A percentile compares a stretch with the other conserved stretches of the same genome.
phyloP scores from a whole-genome alignment of 2,797 vertebrate species.

The Kryptopterus vitreolus region DNA sequence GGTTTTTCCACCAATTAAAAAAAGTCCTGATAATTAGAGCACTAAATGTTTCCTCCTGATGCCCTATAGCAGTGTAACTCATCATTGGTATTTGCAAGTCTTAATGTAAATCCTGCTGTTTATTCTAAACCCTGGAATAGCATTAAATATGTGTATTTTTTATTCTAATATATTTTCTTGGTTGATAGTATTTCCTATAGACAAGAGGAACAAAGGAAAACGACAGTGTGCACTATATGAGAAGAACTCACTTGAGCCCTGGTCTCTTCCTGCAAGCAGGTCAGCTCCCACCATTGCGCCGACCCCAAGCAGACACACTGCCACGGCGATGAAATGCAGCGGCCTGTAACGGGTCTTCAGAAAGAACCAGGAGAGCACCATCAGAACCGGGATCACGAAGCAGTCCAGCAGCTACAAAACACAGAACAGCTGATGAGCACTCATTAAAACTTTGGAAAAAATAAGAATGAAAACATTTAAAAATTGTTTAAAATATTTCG shows the following conservation, averaged over 20 bases:
- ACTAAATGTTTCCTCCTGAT: background rate
- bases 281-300: conserved; percentile 96
- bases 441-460: background rate
- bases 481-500: background rate
- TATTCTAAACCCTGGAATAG: background rate
- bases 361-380: conserved; percentile 93
- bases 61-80: background rate
- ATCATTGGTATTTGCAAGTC: background rate
- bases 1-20: too few relatives aligned
- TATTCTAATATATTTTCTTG: background rate
- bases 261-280: conserved; percentile 79
- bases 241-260: conserved; percentile 78
- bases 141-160: background rate
- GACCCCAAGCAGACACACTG: conserved; percentile 88
- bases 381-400: conserved; percentile 92
- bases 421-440: background rate
- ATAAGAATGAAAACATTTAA: too few relatives aligned
- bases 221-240: background rate
- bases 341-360: conserved; percentile 86
- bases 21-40: background rate
- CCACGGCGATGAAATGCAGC: conserved; percentile 86
- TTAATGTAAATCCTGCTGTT: background rate
- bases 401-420: conserved; percentile 90
- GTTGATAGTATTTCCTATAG: background rate
- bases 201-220: background rate